Percentiles rank a stretch among this genome's conserved stretches.
These are phyloP conservation scores for Hedya salicella DNA, from an alignment of 2,888 invertebrate species.

Conservation along the genomic window DNA sequence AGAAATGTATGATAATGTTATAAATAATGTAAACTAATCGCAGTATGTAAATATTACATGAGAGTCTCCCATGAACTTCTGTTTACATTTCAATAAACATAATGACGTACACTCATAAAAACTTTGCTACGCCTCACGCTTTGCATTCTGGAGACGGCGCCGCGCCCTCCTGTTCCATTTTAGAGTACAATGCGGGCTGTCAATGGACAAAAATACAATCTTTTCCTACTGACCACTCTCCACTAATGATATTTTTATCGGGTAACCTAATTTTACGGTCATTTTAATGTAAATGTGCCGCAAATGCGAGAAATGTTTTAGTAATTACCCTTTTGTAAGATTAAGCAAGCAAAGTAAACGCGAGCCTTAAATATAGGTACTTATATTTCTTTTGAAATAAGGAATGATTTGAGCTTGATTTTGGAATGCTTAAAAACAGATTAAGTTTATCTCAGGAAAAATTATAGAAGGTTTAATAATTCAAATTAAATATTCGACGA, in stretches of 20 bases:
- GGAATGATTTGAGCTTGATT: too few species aligned
- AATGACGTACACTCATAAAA: constrained; percentile 1
- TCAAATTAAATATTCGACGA: too few species aligned
- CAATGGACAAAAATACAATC: constrained; percentile 13
- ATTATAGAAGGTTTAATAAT: too few species aligned
- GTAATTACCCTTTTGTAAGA: not conserved
- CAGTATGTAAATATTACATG: not conserved
- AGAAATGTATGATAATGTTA: too few species aligned
- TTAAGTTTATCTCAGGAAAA: too few species aligned
- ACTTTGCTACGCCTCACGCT: not conserved
- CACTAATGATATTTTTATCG: constrained; percentile 34
- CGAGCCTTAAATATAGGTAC: too few species aligned
- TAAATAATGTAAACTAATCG: not conserved
- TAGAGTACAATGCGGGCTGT: constrained; percentile 8
- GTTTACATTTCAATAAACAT: not conserved
- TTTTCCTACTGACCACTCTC: constrained; percentile 24
- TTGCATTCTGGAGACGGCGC: not conserved
- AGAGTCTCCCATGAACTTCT: not conserved
- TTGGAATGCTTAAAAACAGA: too few species aligned
- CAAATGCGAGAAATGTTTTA: constrained; percentile 16
- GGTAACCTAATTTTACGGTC: constrained; percentile 23
- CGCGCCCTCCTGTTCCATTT: constrained; percentile 11
- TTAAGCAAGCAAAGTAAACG: not conserved
- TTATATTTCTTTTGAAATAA: too few species aligned
- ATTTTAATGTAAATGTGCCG: constrained; percentile 26